Percentiles rank a stretch among this genome's conserved stretches.
phyloP scores from a whole-genome alignment of 1,140 invertebrate species.

The Schmidtea mediterranea region DNA sequence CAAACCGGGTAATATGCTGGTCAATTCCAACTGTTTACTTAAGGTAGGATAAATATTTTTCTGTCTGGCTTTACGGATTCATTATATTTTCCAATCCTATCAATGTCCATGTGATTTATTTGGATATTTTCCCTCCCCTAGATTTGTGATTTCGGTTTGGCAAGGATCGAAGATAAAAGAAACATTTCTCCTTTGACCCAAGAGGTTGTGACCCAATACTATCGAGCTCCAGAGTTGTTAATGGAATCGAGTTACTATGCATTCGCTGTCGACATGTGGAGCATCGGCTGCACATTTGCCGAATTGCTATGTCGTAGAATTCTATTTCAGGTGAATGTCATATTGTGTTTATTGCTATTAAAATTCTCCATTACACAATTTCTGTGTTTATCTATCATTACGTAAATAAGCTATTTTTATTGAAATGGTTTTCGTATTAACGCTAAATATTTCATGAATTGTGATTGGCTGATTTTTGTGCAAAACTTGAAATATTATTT shows the following conservation, averaged over 20 bases:
- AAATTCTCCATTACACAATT: no score
- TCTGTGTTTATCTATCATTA: no score
- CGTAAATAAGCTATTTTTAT: no score
- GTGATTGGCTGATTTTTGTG: no score
- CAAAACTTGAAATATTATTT: no score
- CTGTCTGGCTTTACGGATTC: no score
- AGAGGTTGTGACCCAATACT: slow-evolving; percentile 69
- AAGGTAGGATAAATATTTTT: slow-evolving; percentile 38
- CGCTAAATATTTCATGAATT: no score
- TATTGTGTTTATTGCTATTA: neutral
- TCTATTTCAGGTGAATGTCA: slow-evolving; percentile 39
- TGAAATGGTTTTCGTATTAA: no score
- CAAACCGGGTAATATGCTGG: slow-evolving; percentile 88
- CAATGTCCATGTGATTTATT: no score
- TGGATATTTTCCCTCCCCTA: slow-evolving; percentile 18
- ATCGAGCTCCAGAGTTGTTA: slow-evolving; percentile 37
- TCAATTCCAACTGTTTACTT: slow-evolving; percentile 89
- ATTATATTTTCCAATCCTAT: no score
- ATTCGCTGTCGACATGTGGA: slow-evolving; percentile 85
- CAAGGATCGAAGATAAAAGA: slow-evolving; percentile 72
- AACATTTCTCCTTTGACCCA: slow-evolving; percentile 75
- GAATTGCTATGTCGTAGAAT: slow-evolving; percentile 75
- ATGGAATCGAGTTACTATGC: slow-evolving; percentile 30
- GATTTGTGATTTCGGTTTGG: slow-evolving; percentile 92
- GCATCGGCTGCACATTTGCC: slow-evolving; percentile 94